A percentile compares a stretch with the other conserved stretches of the same genome.
phyloP scores from a whole-genome alignment of 2,888 invertebrate genomes.

The Yponomeuta cagnagella region DNA sequence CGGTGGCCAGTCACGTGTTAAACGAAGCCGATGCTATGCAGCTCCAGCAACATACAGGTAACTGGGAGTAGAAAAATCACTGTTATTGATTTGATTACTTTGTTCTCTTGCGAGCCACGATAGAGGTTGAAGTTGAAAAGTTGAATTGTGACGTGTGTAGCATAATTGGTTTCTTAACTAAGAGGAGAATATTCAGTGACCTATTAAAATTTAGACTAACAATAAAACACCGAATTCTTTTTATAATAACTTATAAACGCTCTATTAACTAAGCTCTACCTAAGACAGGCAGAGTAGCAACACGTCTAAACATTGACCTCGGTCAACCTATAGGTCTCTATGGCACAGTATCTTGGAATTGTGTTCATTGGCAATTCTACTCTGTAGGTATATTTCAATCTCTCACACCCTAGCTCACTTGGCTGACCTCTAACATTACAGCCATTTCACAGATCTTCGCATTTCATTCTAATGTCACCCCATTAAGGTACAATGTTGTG shows the following conservation, averaged over 20 bases:
- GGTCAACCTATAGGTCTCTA: too few species aligned
- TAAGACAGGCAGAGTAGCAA: too few species aligned
- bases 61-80: not conserved
- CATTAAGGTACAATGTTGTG: not conserved
- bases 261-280: too few species aligned
- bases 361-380: not conserved
- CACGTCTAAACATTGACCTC: too few species aligned
- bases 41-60: conserved; percentile 26
- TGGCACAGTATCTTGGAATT: not conserved
- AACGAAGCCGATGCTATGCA: conserved; percentile 70
- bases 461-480: not conserved
- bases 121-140: not conserved
- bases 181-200: too few species aligned
- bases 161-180: too few species aligned
- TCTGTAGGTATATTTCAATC: not conserved
- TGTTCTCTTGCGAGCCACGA: not conserved
- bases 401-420: not conserved
- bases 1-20: conserved; percentile 71
- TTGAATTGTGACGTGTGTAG: too few species aligned
- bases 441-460: not conserved
- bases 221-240: too few species aligned
- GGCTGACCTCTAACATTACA: not conserved
- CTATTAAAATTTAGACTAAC: too few species aligned
- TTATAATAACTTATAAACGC: too few species aligned
- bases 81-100: not conserved